Percentiles rank a stretch among this genome's conserved stretches.
Evolutionary conservation across 2,888 invertebrate genomes (phyloP).

Genomic region (Nymphalis polychloros): DNA sequence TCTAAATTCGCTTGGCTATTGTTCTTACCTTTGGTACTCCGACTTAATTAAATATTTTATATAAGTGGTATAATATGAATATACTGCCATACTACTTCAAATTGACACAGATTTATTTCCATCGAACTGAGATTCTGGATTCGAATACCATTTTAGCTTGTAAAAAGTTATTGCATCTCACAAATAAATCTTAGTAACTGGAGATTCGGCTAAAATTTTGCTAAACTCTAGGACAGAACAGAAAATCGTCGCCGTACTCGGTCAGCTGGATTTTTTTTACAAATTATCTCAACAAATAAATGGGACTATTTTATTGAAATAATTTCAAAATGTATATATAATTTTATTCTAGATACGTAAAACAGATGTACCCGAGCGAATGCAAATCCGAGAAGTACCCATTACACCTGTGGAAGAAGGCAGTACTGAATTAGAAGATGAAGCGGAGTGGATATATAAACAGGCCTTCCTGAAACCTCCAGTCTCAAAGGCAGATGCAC

Average conservation of each 20-base stretch:
- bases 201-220: too few species aligned
- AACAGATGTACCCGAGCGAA: constrained; percentile 94
- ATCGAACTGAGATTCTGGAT: background rate
- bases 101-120: background rate
- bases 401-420: constrained; percentile 91
- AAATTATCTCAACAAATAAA: background rate
- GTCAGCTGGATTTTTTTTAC: background rate
- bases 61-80: too few species aligned
- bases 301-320: too few species aligned
- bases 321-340: constrained; percentile 2
- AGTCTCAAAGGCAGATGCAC: constrained; percentile 85
- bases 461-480: constrained; percentile 93
- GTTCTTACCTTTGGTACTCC: too few species aligned
- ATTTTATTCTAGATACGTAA: constrained; percentile 84
- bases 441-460: constrained; percentile 98
- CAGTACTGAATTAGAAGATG: constrained; percentile 93
- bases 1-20: too few species aligned
- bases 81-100: too few species aligned
- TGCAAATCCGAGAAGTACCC: constrained; percentile 94
- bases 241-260: too few species aligned
- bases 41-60: too few species aligned
- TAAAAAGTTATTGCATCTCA: too few species aligned
- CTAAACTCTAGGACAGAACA: too few species aligned
- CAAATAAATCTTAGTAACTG: too few species aligned
- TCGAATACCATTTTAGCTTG: too few species aligned